A percentile compares a stretch with the other conserved stretches of the same genome.
Conservation (phyloP, 1,140 invertebrate genomes). For the Diabrotica undecimpunctata region DNA sequence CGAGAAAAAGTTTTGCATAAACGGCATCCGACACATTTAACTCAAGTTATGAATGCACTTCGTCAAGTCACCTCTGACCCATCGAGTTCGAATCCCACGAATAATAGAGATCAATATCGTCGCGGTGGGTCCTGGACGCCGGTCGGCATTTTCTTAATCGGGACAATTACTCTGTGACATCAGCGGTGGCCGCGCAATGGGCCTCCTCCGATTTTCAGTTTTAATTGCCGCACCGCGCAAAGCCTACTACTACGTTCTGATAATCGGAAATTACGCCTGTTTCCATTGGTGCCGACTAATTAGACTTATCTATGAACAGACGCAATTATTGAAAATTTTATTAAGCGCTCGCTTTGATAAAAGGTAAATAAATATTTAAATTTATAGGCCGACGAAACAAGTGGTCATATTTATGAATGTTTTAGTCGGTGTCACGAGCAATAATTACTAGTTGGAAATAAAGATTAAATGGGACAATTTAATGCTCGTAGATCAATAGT, state of each 20-base stretch:
- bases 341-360: too few relatives aligned
- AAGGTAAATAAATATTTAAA: too few relatives aligned
- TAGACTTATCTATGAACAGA: slow-evolving; percentile 10
- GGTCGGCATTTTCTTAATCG: slow-evolving; percentile 5
- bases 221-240: slow-evolving; percentile 9
- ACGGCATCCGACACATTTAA: too few relatives aligned
- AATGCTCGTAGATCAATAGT: too few relatives aligned
- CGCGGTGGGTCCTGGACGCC: slow-evolving; percentile 8
- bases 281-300: slow-evolving; percentile 7
- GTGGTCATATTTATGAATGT: too few relatives aligned
- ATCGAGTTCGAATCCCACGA: slow-evolving; percentile 5
- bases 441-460: too few relatives aligned
- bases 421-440: too few relatives aligned
- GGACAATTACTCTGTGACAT: slow-evolving; percentile 13
- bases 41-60: too few relatives aligned
- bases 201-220: slow-evolving; percentile 16
- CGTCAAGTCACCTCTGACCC: slow-evolving; percentile 5
- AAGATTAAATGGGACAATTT: too few relatives aligned
- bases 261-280: slow-evolving; percentile 10
- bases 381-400: too few relatives aligned
- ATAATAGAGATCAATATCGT: slow-evolving; percentile 1
- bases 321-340: slow-evolving; percentile 5
- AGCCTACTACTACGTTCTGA: neutral
- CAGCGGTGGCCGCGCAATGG: slow-evolving; percentile 7
- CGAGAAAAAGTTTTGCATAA: too few relatives aligned